Base-by-base conservation (phyloP, 2,797 vertebrate genomes). In the Arctocebus calabarensis region DNA sequence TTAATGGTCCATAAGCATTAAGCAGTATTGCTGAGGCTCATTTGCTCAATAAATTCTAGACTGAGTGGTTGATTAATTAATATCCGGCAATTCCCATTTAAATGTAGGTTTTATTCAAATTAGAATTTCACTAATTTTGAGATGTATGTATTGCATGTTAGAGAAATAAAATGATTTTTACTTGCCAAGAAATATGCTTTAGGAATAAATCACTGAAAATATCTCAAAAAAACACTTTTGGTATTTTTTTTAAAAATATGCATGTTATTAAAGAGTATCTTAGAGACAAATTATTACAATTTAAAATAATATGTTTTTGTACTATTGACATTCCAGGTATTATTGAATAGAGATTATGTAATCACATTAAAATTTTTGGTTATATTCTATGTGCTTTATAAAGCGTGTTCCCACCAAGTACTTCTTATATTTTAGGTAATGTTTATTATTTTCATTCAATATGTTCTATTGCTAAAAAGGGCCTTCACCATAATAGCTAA, bases 51-150 rank as follows among this genome's bases (percentile, higher is more conserved):
- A 95, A 70, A 88, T 70, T 90, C 37, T 84, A 57, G 82, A 59
- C 29, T 87, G 29, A 68, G 77, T 77, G 32, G 25, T 75, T 91
- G 34, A 83, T 89, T 88, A 73, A 79, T 59, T 91, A n/a, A 94
- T 96, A 66, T 52, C 48, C 40, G 84, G 57, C 29, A 81, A 74
- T 55, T 93, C 61, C 37, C 32, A 78, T 94, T 84, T 48, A 78
- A 68, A 81, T 66, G 29, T 77, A 40, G 3, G 0, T 66, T 93
- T 74, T 62, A 83, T 77, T 91, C 20, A 91, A 83, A 71, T 64
- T 85, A 68, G 14, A 4, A 45, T 64, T 83, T 62, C 29, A 86
- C 27, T 57, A 34, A 57, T 25, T 79, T 96, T 71, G 64, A 66
- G 37, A 45, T 29, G 27, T 34, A 27, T 84, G 0, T 75, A 22